Base-by-base conservation (phyloP, 2,797 vertebrate genomes). In the Pseudocheirus occidentalis region DNA sequence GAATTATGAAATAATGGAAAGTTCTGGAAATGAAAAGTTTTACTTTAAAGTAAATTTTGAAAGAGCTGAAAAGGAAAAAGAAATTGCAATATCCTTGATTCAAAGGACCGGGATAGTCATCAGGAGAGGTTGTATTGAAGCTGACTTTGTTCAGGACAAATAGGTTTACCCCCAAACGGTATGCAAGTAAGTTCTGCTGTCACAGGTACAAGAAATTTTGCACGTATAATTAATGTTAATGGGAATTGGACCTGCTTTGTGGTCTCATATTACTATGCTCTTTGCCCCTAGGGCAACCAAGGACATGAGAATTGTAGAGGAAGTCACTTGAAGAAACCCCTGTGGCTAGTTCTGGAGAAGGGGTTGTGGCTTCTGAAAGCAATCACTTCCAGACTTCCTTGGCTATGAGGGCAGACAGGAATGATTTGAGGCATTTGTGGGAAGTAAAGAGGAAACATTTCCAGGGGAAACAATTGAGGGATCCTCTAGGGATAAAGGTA, bases 161-260 rank as follows among this genome's bases (percentile, higher is more conserved):
- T 81, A 94, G 95, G 66, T 95, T 96, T 95, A 95, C 24, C 93
- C 92, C 93, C 92, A 95, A 96, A 95, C 46, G 9, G 34, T 21
- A 90, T 92, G 62, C 95, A 95, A 95, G 94, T 81, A 97, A 92
- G 95, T 95, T 95, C 95, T 96, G 94, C 95, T 93, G 95, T 55
- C 93, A 91, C 94, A 97, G 93, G 90, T 57, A 92, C 0, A 10
- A 40, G 96, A 94, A 27, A 28, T 81, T 56, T 96, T 97, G 95
- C 94, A 97, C 93, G 73, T 59, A 50, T 95, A 96, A 92, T 96
- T 95, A 21, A 46, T 50, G 34, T 92, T 87, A 94, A 95, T 96
- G 94, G 95, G 62, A 96, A 52, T 21, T 96, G 94, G 90, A 93
- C 95, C 93, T 21, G 34, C 1, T 34, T 0, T 14, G 3, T 62